phyloP scores from a whole-genome alignment of 2,113 vertebrate genomes.

The Rattus rattus region DNA sequence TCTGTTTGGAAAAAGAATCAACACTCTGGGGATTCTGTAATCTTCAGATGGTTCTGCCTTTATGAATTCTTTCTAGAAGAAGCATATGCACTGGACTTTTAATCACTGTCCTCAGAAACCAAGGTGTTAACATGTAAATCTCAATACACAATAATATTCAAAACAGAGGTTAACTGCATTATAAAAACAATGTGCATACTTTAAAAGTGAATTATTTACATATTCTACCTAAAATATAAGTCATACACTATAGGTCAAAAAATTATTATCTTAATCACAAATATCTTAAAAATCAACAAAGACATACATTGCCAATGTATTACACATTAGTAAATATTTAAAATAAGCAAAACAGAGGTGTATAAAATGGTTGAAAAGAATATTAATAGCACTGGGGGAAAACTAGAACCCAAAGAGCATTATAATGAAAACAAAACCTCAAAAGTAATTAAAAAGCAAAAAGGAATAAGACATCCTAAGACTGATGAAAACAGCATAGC shows the following conservation, averaged over 20 bases:
- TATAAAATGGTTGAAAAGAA: not conserved
- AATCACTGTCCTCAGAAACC: not conserved
- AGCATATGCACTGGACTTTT: not conserved
- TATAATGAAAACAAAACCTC: not conserved
- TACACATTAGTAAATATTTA: not conserved
- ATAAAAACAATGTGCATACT: not conserved
- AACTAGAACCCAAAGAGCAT: not conserved
- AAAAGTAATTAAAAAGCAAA: not conserved
- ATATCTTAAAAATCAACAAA: not conserved
- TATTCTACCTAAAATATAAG: not conserved
- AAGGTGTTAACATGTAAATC: not conserved
- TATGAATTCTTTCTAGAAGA: conserved; percentile 35
- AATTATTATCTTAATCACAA: not conserved
- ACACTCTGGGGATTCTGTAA: not conserved
- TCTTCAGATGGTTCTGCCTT: not conserved
- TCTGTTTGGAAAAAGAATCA: not conserved
- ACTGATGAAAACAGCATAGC: not conserved
- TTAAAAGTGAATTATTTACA: not conserved
- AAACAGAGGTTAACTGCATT: not conserved
- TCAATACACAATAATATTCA: not conserved
- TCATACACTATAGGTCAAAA: not conserved
- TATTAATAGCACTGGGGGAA: not conserved
- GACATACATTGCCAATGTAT: not conserved
- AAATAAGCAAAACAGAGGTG: not conserved
- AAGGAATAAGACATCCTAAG: not conserved